Conservation (phyloP, 2,888 invertebrate species). For the Iphiclides podalirius region DNA sequence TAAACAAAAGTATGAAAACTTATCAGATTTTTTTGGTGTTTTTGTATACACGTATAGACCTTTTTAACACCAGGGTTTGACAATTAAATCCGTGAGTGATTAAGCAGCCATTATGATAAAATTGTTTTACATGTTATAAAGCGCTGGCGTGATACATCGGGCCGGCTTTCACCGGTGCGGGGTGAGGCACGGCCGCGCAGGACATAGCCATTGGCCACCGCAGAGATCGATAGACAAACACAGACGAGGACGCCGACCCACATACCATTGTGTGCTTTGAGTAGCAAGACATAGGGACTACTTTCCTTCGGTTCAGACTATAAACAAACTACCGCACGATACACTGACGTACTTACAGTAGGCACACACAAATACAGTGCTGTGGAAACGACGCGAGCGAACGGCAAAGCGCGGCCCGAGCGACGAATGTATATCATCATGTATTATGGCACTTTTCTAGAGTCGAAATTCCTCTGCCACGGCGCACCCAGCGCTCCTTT, state of each 20-base stretch:
- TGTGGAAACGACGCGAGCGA: conserved; percentile 69
- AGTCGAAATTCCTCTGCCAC: conserved; percentile 73
- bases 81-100: conserved; percentile 37
- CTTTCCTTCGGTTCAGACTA: conserved; percentile 64
- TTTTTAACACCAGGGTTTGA: conserved; percentile 41
- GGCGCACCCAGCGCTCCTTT: conserved; percentile 69
- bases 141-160: conserved; percentile 37
- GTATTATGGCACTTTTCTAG: conserved; percentile 75
- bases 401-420: conserved; percentile 56
- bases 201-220: conserved; percentile 82
- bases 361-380: conserved; percentile 60
- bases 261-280: conserved; percentile 68
- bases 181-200: conserved; percentile 74
- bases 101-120: conserved; percentile 56
- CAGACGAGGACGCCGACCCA: conserved; percentile 76
- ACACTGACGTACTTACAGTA: conserved; percentile 66
- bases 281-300: conserved; percentile 48
- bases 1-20: conserved; percentile 60
- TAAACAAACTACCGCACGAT: conserved; percentile 81
- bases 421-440: conserved; percentile 67
- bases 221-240: conserved; percentile 83
- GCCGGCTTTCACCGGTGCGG: conserved; percentile 71
- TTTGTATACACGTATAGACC: background rate
- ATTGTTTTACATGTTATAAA: conserved; percentile 46
- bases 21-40: conserved; percentile 8